These are phyloP conservation scores for Eremophila alpestris DNA, from an alignment of 2,797 vertebrate species.

Conservation along the genomic window DNA sequence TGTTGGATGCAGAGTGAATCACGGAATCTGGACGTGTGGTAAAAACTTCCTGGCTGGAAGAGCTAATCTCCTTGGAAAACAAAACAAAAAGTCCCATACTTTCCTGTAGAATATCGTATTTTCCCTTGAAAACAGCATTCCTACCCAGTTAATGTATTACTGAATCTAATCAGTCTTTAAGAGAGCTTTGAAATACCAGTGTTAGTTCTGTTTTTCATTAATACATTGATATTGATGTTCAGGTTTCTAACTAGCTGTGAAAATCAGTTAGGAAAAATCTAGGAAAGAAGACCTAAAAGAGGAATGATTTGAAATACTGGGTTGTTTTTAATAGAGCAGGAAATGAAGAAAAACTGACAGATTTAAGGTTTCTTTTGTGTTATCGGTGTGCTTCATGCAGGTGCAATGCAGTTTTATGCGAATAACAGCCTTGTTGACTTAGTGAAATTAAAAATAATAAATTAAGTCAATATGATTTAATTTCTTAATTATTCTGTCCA, in stretches of 20 bases:
- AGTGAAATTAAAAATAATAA: neutral
- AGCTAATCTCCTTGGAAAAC: neutral
- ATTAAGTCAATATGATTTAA: neutral
- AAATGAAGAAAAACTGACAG: neutral
- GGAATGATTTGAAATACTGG: neutral
- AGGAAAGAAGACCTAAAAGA: neutral
- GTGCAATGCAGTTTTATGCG: neutral
- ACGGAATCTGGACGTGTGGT: neutral
- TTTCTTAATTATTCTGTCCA: neutral
- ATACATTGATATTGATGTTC: neutral
- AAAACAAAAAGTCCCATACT: constrained; percentile 22
- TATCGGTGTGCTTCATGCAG: neutral
- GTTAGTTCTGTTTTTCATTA: neutral
- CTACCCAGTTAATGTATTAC: neutral
- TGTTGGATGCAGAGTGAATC: neutral
- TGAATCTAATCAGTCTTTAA: neutral
- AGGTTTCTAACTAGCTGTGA: neutral
- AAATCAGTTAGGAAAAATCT: neutral
- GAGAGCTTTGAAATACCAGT: neutral
- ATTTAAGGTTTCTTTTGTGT: constrained; percentile 24
- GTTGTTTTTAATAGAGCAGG: neutral
- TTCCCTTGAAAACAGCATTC: constrained; percentile 27
- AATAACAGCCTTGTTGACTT: neutral
- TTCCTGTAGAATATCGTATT: neutral
- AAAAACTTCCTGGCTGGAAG: constrained; percentile 47